A percentile compares a stretch with the other conserved stretches of the same genome.
Evolutionary conservation across 2,113 vertebrate species (phyloP).

Genomic region (Cryptoleucopteryx plumbea): DNA sequence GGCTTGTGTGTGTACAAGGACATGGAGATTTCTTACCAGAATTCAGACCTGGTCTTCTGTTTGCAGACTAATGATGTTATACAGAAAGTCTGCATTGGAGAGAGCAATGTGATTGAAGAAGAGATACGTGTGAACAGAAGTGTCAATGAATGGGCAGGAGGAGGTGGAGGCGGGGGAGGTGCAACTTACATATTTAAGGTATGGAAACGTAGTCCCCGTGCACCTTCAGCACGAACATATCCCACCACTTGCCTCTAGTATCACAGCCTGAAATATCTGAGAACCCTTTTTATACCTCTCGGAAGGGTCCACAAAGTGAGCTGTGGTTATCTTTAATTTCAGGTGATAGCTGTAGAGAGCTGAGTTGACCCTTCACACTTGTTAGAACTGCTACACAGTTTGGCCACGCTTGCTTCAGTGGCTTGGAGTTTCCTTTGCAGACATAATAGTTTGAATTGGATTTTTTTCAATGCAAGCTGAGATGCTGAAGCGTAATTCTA

Average conservation of each 20-base stretch:
- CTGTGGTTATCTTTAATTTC: background rate
- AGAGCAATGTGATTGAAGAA: conserved; percentile 86
- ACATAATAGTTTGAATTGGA: background rate
- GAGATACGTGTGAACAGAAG: conserved; percentile 81
- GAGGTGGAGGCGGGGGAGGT: conserved; percentile 94
- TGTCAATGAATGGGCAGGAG: conserved; percentile 86
- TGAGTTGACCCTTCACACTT: background rate
- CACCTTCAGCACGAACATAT: background rate
- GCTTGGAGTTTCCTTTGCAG: background rate
- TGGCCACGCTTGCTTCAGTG: background rate
- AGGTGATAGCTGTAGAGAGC: background rate
- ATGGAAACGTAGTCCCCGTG: background rate
- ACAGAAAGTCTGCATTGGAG: conserved; percentile 89
- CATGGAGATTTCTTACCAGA: background rate
- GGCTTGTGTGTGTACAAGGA: background rate
- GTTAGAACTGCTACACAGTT: background rate
- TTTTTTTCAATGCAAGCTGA: background rate
- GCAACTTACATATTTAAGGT: conserved; percentile 97
- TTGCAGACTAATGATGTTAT: conserved; percentile 80
- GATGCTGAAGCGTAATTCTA: background rate
- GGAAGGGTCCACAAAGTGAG: background rate
- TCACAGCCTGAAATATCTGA: background rate
- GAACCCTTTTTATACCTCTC: background rate
- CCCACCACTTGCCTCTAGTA: background rate
- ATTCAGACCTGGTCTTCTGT: background rate